Base-by-base conservation (phyloP, 2,113 vertebrate species). In the Recurvirostra avosetta region DNA sequence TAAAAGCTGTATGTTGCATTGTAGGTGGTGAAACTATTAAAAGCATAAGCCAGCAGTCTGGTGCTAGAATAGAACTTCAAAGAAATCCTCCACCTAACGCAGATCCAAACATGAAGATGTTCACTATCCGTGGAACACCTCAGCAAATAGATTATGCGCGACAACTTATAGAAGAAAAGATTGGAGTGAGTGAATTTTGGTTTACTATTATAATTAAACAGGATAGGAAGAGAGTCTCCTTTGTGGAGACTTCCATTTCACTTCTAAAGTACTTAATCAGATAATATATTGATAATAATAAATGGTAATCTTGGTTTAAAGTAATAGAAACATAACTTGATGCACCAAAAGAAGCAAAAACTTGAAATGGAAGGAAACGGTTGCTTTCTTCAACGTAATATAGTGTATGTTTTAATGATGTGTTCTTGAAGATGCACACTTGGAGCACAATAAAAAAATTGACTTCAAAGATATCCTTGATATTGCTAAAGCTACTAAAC, bases 131-230 rank as follows among this genome's bases (percentile, higher is more conserved):
- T 61, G 99, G 99, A 26, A 99, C 99, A 59, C 99, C 99, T 34
- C 99, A 99, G 87, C 99, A 99, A 96, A 99, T 99, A 55, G 99
- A 99, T 97, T 99, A 99, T 63, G 99, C 99, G 89, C 98, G 99
- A 73, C 99, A 99, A 90, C 99, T 99, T 72, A 99, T 99, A 92
- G 99, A 99, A 96, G 99, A 99, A 96, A 99, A 99, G 96, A 99
- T 99, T 62, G 99, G 99, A 94, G 99, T 99, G 87, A 98, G 99
- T 98, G 10, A 63, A 5, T 75, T 40, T 84, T 67, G 26, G 2
- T 38, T 86, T 79, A 16, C 9, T 50, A 0, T 50, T 77, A 1
- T 2, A 66, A 26, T 21, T 49, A 43, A 89, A 43, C 17, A 73
- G 34, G 61, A 19, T 13, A 53, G 15, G 41, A 82, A 41, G 14